Conservation (phyloP, 1,140 invertebrate genomes). For the Trinorchestia longiramus region DNA sequence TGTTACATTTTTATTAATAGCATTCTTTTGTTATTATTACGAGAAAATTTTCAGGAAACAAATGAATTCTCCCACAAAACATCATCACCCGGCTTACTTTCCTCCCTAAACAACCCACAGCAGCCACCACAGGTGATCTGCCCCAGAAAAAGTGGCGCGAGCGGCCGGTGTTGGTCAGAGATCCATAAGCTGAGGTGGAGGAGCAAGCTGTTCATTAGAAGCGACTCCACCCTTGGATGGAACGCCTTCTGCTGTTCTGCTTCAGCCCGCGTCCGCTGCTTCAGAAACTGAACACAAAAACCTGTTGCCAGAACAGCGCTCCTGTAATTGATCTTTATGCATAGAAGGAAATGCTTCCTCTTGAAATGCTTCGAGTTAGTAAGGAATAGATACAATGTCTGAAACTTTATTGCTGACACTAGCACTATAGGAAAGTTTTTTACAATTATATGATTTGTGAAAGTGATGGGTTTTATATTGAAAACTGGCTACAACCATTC, state of each 20-base stretch:
- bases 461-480: not conserved
- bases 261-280: too few species aligned
- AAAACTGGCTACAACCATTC: too few species aligned
- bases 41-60: not conserved
- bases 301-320: not conserved
- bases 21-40: too few species aligned
- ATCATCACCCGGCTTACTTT: not conserved
- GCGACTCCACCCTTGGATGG: not conserved
- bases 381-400: not conserved
- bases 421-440: not conserved
- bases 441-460: not conserved
- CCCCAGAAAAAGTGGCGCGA: constrained; percentile 10
- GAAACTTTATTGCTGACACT: not conserved
- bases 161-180: not conserved
- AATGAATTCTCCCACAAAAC: not conserved
- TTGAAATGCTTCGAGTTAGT: not conserved
- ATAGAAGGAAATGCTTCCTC: not conserved
- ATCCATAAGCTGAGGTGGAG: not conserved
- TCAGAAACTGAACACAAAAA: not conserved
- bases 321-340: not conserved
- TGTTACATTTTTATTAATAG: not conserved
- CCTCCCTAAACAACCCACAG: not conserved
- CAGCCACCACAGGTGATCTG: not conserved
- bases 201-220: constrained; percentile 16
- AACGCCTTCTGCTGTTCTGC: not conserved